Evolutionary conservation across 2,888 invertebrate species (phyloP).

Genomic region (Galerucella calmariensis): DNA sequence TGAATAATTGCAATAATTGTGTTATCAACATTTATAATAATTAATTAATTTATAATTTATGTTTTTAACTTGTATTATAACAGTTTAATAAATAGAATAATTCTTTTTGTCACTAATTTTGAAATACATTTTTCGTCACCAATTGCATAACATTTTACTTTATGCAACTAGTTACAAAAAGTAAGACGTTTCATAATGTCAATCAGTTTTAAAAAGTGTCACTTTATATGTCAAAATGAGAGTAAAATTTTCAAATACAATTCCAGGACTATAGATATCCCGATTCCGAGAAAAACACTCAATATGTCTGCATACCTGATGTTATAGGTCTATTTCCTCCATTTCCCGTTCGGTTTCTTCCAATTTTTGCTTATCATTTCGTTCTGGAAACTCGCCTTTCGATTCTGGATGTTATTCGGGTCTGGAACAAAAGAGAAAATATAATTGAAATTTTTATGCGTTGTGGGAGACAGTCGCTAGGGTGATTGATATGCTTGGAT

Average conservation of each 20-base stretch:
- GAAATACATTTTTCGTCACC: too few species aligned
- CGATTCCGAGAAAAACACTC: constrained; percentile 42
- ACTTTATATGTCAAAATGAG: too few species aligned
- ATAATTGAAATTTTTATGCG: constrained; percentile 40
- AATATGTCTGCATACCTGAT: constrained; percentile 49
- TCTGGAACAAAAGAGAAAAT: constrained; percentile 40
- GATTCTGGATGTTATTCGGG: constrained; percentile 36
- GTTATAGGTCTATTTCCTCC: constrained; percentile 41
- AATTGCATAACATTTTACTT: too few species aligned
- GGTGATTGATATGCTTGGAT: constrained; percentile 10
- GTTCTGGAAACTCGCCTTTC: constrained; percentile 35
- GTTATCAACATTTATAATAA: too few species aligned
- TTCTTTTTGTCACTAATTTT: too few species aligned
- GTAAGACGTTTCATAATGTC: too few species aligned
- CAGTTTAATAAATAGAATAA: too few species aligned
- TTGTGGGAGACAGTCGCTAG: constrained; percentile 14
- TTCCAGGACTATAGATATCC: constrained; percentile 27
- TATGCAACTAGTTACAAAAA: too few species aligned
- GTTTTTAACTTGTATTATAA: too few species aligned
- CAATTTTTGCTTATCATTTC: constrained; percentile 42
- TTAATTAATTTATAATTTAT: too few species aligned
- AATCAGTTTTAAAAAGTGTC: too few species aligned
- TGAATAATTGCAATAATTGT: too few species aligned
- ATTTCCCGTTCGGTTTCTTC: constrained; percentile 35
- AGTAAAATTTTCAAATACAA: constrained; percentile 4